Evolutionary conservation across 2,113 vertebrate genomes (phyloP).

Genomic region (Maylandia zebra): DNA sequence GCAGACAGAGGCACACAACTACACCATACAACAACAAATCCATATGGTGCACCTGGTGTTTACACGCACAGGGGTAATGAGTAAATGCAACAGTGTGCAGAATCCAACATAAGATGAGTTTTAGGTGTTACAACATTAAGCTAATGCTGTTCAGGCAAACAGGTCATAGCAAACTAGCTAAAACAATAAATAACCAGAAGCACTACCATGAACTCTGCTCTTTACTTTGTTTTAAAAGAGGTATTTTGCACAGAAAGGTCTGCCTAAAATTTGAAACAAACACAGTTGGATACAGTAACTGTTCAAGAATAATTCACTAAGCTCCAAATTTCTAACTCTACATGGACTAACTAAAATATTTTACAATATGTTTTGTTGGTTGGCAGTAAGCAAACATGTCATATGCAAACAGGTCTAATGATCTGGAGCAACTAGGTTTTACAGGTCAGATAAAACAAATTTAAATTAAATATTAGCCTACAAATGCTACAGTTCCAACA

Average conservation of each 20-base stretch:
- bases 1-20: not conserved
- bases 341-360: not conserved
- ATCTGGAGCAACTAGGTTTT: not conserved
- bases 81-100: not conserved
- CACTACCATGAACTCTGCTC: not conserved
- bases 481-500: not conserved
- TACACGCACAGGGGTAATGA: not conserved
- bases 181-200: not conserved
- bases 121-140: not conserved
- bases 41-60: not conserved
- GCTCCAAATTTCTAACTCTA: not conserved
- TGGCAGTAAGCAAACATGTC: not conserved
- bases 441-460: rapidly evolving
- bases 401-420: not conserved
- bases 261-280: not conserved
- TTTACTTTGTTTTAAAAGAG: not conserved
- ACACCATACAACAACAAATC: not conserved
- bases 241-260: not conserved
- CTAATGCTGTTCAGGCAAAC: not conserved
- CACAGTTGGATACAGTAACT: not conserved
- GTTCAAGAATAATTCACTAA: not conserved
- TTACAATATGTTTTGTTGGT: not conserved
- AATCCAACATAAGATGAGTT: not conserved
- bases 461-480: not conserved
- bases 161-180: not conserved